These are phyloP conservation scores for Vanacampus margaritifer DNA, from an alignment of 2,113 vertebrate genomes.

Conservation along the genomic window DNA sequence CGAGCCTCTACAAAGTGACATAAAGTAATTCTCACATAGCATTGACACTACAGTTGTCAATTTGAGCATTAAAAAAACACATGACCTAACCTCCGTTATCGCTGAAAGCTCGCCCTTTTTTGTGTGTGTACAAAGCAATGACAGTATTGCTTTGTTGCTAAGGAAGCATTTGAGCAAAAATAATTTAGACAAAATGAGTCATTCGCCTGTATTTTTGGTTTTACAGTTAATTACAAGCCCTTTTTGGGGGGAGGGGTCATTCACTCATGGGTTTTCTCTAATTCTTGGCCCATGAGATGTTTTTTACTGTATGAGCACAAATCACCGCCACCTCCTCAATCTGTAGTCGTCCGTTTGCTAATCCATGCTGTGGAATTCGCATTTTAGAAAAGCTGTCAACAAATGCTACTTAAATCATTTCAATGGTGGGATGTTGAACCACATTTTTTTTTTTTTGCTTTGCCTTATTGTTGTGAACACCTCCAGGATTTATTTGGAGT, in stretches of 20 bases:
- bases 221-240: background rate
- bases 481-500: constrained; percentile 45
- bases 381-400: constrained; percentile 1
- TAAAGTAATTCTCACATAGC: background rate
- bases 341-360: constrained; percentile 30
- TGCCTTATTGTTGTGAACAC: constrained; percentile 38
- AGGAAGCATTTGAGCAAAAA: background rate
- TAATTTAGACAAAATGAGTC: background rate
- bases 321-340: constrained; percentile 18
- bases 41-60: background rate
- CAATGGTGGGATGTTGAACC: constrained; percentile 43
- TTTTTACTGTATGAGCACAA: constrained; percentile 30
- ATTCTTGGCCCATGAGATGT: background rate
- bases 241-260: background rate
- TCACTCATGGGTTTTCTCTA: background rate
- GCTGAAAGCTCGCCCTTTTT: background rate
- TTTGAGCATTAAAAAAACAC: no score
- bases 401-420: constrained; percentile 33
- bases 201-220: background rate
- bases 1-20: background rate
- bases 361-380: background rate
- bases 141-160: background rate
- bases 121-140: background rate
- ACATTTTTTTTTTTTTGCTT: constrained; percentile 44
- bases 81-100: background rate